Base-by-base conservation (phyloP, 2,113 vertebrate species). In the Gadus macrocephalus region DNA sequence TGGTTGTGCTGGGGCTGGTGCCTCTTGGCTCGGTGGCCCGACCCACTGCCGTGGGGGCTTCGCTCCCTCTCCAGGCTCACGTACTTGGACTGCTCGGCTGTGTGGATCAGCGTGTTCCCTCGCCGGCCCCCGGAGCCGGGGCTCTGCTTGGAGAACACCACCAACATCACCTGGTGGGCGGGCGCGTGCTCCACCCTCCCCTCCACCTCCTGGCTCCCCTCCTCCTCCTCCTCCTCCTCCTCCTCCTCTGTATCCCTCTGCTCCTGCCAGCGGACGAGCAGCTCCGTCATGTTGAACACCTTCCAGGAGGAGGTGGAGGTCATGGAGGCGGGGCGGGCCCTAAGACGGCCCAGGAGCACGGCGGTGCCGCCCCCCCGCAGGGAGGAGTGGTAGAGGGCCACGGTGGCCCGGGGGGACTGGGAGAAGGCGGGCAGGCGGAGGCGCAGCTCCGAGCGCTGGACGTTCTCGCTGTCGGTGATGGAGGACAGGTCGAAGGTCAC, bases 401-500 rank as follows among this genome's bases (percentile, higher is more conserved):
- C 80, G 0, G 84, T 90, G 38, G 85, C 38, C 0, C 71, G 31
- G 15, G 16, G 74, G 3, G 88, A 73, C 0, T 76, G 28, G 0
- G 85, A 49, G 66, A 88, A 88, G 15, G 74, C 62, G 0, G 89
- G 90, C 16, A 93, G 83, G 11, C 59, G 92, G 69, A 97, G 62
- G 0, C 88, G 92, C 25, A 97, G 90, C 80, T 96, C 90, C 0
- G 93, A 93, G 76, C 91, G 85, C 0, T 88, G 93, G 71, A 96
- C 79, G 15, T 89, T 83, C 64, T 93, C 93, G 22, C 80, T 88
- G 16, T 84, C 62, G 53, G 92, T 90, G 7, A 96, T 88, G 55
- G 94, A 93, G 58, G 94, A 94, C 89, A 94, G 77, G 89, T 97
- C 94, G 64, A 97, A 96, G 55, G 91, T 92, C 68, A 97, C 67